Percentiles rank a stretch among this genome's conserved stretches.
phyloP scores from a whole-genome alignment of 1,140 invertebrate genomes.

The Drosophila ohnishii region DNA sequence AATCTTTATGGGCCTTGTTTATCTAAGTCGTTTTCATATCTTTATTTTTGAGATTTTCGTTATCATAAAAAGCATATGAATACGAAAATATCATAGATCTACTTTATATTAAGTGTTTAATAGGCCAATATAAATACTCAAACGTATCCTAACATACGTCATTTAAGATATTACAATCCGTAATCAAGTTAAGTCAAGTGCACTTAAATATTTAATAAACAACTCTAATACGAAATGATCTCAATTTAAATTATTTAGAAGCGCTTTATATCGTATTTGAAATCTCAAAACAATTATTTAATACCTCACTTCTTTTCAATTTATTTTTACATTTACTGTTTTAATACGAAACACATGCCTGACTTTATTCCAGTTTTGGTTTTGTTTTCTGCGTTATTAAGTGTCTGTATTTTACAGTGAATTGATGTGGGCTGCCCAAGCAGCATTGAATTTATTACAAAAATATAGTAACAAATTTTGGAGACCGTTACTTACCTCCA shows the following conservation, averaged over 20 bases:
- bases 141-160: not conserved
- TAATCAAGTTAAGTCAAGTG: not conserved
- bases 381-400: conserved; percentile 4
- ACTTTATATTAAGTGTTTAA: not conserved
- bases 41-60: not conserved
- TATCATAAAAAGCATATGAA: not conserved
- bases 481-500: conserved; percentile 88
- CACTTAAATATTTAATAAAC: conserved; percentile 11
- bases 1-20: not conserved
- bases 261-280: not conserved
- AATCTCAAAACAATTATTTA: conserved; percentile 6
- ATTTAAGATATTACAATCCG: not conserved
- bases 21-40: not conserved
- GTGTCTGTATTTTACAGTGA: conserved; percentile 10
- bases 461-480: not conserved
- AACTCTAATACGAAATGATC: not conserved
- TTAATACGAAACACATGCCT: conserved; percentile 2
- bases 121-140: not conserved
- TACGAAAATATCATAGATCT: no score
- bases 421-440: conserved; percentile 6
- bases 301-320: not conserved
- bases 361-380: conserved; percentile 11
- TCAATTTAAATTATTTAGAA: conserved; percentile 2
- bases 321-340: conserved; percentile 11
- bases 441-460: conserved; percentile 8